Base-by-base conservation (phyloP, 64 coral and sea anemone species). In the Hydrozoanthus tunicans region DNA sequence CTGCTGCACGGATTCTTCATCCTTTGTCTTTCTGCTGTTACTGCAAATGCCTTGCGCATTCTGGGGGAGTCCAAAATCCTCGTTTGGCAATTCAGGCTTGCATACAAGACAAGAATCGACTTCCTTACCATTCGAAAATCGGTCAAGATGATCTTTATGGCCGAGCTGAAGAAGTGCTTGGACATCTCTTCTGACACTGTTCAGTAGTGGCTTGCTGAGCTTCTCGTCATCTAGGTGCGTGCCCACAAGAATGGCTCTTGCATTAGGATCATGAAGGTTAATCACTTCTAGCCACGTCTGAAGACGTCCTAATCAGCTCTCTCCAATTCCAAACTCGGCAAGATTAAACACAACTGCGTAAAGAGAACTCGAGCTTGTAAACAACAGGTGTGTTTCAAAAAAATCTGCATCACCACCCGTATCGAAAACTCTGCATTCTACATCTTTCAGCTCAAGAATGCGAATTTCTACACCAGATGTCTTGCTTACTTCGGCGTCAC, bases 61-160 rank as follows among this genome's bases (percentile, higher is more conserved):
- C 3, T 12, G 14, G 24, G 75, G 27, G 75, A 78, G 24, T 43
- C 32, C 32, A 78, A n/a, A 77, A 9, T 77, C 17, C 73, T 20
- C 73, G 8, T 12, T 12, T 20, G 73, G 17, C 17, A 77, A 9
- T 77, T 77, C 17, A 77, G 73, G 73, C 73, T 77, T 77, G 73
- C 73, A 77, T 12, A 77, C 23, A 7, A 77, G 73, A 20, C 73
- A 77, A n/a, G 73, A 77, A 77, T 77, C 73, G 23, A 77, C 73
- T 77, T 77, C 73, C 7, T 77, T 77, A 9, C 51, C 23, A 12
- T 77, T 77, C 3, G 7, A 9, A 77, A 77, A 53, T 14, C 62
- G 7, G 7, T 64, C 13, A 9, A 9, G 62, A 64, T 64, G 62
- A 64, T 7, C 62, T 64, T 14, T 14, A 14, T 64, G 62, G 7